phyloP scores from a whole-genome alignment of 2,888 invertebrate genomes.

The Polia nebulosa region DNA sequence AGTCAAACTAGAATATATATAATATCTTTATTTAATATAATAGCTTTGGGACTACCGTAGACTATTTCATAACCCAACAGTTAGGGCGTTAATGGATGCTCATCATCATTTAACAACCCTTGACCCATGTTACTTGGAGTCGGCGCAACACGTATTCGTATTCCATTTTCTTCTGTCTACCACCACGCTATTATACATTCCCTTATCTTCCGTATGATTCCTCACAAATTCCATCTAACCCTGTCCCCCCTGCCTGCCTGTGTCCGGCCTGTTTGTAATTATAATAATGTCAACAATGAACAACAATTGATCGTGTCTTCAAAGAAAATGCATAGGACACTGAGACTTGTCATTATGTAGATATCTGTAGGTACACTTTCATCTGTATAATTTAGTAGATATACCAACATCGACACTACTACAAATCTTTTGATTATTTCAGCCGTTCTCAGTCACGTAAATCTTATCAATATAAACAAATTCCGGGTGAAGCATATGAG shows the following conservation, averaged over 20 bases:
- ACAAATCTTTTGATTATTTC: constrained; percentile 18
- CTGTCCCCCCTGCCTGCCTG: no score
- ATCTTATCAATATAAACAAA: constrained; percentile 45
- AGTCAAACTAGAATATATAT: no score
- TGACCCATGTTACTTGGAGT: no score
- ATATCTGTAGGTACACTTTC: not conserved
- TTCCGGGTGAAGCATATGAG: constrained; percentile 10
- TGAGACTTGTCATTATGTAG: constrained; percentile 7
- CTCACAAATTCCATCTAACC: not conserved
- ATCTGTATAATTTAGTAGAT: constrained; percentile 3
- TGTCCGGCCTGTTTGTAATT: not conserved
- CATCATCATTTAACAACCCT: not conserved
- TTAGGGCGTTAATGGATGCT: not conserved
- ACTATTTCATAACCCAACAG: not conserved
- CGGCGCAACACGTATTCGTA: no score
- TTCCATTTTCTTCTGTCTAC: not conserved
- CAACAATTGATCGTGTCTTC: not conserved
- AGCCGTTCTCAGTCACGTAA: constrained; percentile 34
- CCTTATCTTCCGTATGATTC: not conserved
- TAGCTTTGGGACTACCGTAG: not conserved
- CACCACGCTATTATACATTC: not conserved
- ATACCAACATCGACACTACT: not conserved
- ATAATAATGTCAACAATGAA: not conserved
- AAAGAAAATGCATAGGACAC: not conserved
- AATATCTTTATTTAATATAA: no score